Evolutionary conservation across 2,113 vertebrate species (phyloP).

Genomic region (Leptobrachium ailaonicum): DNA sequence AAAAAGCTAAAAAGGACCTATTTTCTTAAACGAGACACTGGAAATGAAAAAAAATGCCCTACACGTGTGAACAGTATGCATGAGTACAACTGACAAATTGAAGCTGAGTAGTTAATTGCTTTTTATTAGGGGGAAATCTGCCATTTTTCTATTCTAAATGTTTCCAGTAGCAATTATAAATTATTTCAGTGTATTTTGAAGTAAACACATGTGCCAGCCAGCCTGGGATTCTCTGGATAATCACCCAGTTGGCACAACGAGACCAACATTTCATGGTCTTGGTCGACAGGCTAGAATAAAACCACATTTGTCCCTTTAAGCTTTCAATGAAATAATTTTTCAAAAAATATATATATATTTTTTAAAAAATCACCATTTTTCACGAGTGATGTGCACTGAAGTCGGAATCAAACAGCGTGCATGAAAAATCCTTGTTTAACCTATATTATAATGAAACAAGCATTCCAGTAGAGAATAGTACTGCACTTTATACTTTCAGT

Average conservation of each 20-base stretch:
- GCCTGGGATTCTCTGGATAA: background rate
- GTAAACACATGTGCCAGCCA: background rate
- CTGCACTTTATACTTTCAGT: too few relatives aligned
- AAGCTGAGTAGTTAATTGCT: slow-evolving; percentile 69
- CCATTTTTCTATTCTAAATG: slow-evolving; percentile 58
- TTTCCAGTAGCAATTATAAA: slow-evolving; percentile 50
- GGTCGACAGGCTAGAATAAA: background rate
- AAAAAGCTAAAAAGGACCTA: slow-evolving; percentile 53
- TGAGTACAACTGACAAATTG: slow-evolving; percentile 68
- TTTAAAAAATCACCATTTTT: too few relatives aligned
- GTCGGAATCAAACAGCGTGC: too few relatives aligned
- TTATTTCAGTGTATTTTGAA: slow-evolving; percentile 11
- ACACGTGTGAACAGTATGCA: slow-evolving; percentile 56
- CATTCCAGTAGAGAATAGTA: too few relatives aligned
- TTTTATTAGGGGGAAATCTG: slow-evolving; percentile 66
- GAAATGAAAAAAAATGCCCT: slow-evolving; percentile 61
- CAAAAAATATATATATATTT: too few relatives aligned
- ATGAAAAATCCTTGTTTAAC: too few relatives aligned
- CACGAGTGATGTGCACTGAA: too few relatives aligned
- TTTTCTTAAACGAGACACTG: slow-evolving; percentile 63
- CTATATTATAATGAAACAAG: too few relatives aligned
- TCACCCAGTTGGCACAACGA: background rate
- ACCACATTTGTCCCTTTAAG: background rate
- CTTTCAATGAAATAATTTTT: too few relatives aligned
- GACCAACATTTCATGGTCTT: background rate